Percentiles rank a stretch among this genome's conserved stretches.
phyloP scores from a whole-genome alignment of 2,888 invertebrate species.

The Charanyca ferruginea region DNA sequence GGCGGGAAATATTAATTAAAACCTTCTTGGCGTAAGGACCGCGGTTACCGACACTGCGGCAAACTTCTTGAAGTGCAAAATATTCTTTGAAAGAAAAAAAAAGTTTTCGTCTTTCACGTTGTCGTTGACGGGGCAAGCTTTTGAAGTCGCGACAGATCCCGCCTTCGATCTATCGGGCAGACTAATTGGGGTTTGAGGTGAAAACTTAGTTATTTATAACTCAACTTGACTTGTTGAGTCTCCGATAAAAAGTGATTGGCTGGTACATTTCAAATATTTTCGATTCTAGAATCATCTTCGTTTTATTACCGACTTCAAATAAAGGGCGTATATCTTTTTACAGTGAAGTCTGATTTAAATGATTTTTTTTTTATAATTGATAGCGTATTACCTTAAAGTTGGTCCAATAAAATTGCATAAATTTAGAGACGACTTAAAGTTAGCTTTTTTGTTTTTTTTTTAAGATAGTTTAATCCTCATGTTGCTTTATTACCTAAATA shows the following conservation, averaged over 20 bases:
- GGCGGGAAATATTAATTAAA: constrained; percentile 62
- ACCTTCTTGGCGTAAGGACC: constrained; percentile 45
- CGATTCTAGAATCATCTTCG: constrained; percentile 3
- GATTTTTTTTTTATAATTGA: too few species aligned
- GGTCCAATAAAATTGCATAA: too few species aligned
- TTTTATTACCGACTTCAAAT: too few species aligned
- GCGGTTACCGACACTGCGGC: constrained; percentile 28
- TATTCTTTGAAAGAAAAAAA: constrained; percentile 39
- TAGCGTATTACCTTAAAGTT: too few species aligned
- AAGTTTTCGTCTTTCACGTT: constrained; percentile 19
- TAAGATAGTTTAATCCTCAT: too few species aligned
- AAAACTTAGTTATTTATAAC: constrained; percentile 32
- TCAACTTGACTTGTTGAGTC: not conserved
- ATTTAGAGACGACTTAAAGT: too few species aligned
- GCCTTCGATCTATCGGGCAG: constrained; percentile 23
- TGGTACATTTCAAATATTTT: constrained; percentile 4
- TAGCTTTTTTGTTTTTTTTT: too few species aligned
- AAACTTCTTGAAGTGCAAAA: constrained; percentile 46
- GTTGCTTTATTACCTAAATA: too few species aligned
- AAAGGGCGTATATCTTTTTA: too few species aligned
- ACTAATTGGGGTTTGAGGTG: constrained; percentile 38
- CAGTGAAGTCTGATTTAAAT: too few species aligned
- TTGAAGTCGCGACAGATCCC: constrained; percentile 16
- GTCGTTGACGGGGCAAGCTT: constrained; percentile 27
- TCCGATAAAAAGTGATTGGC: constrained; percentile 30